Conservation (phyloP, 2,888 invertebrate species). For the Molorchus minor region DNA sequence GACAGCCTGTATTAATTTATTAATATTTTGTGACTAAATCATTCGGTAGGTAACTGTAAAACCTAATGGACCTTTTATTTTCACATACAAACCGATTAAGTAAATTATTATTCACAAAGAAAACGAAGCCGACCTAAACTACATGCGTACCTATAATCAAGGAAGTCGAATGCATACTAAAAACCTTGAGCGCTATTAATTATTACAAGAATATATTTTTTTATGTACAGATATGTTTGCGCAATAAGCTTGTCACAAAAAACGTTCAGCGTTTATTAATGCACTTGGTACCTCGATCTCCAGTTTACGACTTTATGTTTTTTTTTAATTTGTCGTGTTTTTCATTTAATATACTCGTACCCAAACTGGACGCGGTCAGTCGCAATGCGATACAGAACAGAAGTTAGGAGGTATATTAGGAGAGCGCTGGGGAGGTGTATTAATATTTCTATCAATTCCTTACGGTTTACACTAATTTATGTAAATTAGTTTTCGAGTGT, state of each 20-base stretch:
- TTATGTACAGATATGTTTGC: constrained; percentile 26
- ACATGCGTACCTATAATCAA: constrained; percentile 32
- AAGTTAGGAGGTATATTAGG: too few relatives aligned
- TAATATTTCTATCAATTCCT: too few relatives aligned
- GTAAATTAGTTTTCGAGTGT: constrained; percentile 31
- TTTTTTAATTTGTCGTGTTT: constrained; percentile 12
- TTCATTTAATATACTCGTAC: too few relatives aligned
- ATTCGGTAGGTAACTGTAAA: constrained; percentile 18
- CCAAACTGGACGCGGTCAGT: too few relatives aligned
- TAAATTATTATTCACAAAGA: constrained; percentile 19
- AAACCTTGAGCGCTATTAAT: constrained; percentile 42
- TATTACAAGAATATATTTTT: constrained; percentile 27
- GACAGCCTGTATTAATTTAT: too few relatives aligned
- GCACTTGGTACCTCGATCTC: constrained; percentile 14
- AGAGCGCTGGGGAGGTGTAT: too few relatives aligned
- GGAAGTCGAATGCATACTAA: constrained; percentile 40
- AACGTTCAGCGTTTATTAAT: constrained; percentile 18
- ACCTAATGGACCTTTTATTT: constrained; percentile 14
- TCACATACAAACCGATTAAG: constrained; percentile 12
- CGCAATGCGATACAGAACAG: too few relatives aligned
- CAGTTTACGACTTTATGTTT: background rate
- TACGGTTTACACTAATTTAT: constrained; percentile 35
- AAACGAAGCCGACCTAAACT: constrained; percentile 24
- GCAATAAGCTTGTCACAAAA: constrained; percentile 34
- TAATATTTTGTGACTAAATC: too few relatives aligned